Evolutionary conservation across 2,113 vertebrate genomes (phyloP).

Genomic region (Galeopterus variegatus): DNA sequence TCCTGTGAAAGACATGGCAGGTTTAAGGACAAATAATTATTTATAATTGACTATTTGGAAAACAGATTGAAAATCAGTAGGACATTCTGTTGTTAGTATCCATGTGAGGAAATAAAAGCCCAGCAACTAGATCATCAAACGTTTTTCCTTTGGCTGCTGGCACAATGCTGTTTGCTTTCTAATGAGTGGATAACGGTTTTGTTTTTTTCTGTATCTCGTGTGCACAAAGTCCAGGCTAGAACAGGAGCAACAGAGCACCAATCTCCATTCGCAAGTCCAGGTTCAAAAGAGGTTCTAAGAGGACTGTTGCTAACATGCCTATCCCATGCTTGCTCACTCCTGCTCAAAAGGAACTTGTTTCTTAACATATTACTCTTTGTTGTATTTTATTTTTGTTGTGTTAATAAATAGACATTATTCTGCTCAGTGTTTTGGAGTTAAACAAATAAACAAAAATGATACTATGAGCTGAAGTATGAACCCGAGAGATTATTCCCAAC

Average conservation of each 20-base stretch:
- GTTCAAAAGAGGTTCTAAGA: background rate
- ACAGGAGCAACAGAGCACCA: background rate
- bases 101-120: background rate
- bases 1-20: background rate
- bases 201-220: background rate
- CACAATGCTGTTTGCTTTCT: background rate
- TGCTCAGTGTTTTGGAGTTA: slow-evolving; percentile 1
- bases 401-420: background rate
- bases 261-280: background rate
- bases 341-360: background rate
- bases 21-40: slow-evolving; percentile 1
- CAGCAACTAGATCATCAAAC: background rate
- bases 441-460: slow-evolving; percentile 1
- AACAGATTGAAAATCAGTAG: slow-evolving; percentile 46
- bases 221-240: background rate
- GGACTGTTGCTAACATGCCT: background rate
- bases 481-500: background rate
- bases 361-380: background rate
- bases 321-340: background rate
- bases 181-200: background rate
- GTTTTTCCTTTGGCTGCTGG: background rate
- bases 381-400: background rate
- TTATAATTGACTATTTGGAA: slow-evolving; percentile 5
- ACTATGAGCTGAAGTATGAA: background rate
- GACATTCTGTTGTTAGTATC: slow-evolving; percentile 4